Evolutionary conservation across 2,113 vertebrate species (phyloP).

Genomic region (Ictidomys tridecemlineatus): DNA sequence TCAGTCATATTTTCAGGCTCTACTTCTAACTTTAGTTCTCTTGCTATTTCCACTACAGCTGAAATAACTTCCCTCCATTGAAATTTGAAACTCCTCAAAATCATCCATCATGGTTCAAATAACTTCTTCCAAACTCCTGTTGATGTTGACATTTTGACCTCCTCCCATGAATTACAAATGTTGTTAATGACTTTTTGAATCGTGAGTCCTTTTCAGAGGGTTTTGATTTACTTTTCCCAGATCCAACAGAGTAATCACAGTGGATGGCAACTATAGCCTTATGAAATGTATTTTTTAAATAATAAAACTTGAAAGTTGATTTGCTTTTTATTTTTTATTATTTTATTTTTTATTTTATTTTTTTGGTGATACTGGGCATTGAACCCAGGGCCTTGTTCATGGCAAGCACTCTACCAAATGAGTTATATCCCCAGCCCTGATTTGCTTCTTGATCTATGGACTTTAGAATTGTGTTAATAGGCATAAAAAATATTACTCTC

Average conservation of each 20-base stretch:
- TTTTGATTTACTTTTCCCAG: not conserved
- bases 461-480: not conserved
- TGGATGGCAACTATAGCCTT: not conserved
- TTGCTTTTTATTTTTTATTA: not conserved
- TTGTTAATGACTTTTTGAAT: not conserved
- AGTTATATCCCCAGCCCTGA: too few species aligned
- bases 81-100: not conserved
- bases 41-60: not conserved
- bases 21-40: not conserved
- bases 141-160: not conserved
- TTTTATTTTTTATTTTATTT: too few species aligned
- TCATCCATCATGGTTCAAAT: not conserved
- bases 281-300: not conserved
- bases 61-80: not conserved
- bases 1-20: not conserved
- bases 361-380: too few species aligned
- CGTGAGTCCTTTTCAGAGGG: not conserved
- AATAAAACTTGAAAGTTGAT: not conserved
- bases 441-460: not conserved
- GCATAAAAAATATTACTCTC: not conserved
- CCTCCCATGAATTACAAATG: not conserved
- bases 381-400: too few species aligned
- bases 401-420: too few species aligned
- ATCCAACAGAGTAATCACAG: not conserved
- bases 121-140: not conserved